A percentile compares a stretch with the other conserved stretches of the same genome.
Conservation (phyloP, 1,140 invertebrate species). For the Anastrepha ludens region DNA sequence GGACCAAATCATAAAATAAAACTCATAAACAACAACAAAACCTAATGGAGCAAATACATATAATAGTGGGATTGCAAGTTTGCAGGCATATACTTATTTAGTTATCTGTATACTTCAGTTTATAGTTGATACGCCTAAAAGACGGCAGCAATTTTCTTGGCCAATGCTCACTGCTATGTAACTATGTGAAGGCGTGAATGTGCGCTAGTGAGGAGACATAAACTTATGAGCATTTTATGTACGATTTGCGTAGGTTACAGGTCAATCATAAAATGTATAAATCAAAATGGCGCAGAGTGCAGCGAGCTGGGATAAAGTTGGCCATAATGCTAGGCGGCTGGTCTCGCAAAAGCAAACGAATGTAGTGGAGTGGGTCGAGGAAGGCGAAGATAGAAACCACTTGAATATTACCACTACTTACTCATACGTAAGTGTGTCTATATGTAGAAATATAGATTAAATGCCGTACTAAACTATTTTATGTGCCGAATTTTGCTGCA, state of each 20-base stretch:
- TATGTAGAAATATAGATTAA: not conserved
- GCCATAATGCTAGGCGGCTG: not conserved
- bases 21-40: slow-evolving; percentile 50
- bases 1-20: not conserved
- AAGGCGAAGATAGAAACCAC: not conserved
- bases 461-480: not conserved
- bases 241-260: not conserved
- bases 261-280: slow-evolving; percentile 40
- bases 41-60: slow-evolving; percentile 8
- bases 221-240: slow-evolving; percentile 21
- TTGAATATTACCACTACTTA: not conserved
- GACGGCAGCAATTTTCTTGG: slow-evolving; percentile 34
- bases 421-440: not conserved
- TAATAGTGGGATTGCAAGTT: not conserved
- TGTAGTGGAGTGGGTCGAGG: not conserved
- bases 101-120: not conserved
- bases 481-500: not conserved
- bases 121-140: slow-evolving; percentile 45
- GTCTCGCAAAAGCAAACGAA: not conserved
- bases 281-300: not conserved
- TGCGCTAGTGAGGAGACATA: not conserved
- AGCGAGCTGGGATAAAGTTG: not conserved
- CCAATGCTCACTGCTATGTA: not conserved
- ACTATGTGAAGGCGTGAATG: not conserved
- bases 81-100: not conserved